Conservation (phyloP, 2,797 vertebrate species). For the Siniperca scherzeri region DNA sequence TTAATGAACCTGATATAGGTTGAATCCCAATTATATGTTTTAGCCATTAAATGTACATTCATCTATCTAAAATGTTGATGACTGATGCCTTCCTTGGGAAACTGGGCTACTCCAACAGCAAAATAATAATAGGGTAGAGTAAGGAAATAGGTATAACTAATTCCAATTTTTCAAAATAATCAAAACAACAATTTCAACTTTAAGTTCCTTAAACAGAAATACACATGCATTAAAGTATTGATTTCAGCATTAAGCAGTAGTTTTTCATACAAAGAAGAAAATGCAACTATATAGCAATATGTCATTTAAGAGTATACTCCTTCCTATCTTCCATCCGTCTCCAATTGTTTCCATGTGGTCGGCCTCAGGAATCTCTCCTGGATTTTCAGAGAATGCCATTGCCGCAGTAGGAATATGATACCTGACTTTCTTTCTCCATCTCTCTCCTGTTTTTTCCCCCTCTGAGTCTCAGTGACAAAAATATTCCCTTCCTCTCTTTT, state of each 20-base stretch:
- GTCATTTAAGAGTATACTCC: slow-evolving; percentile 26
- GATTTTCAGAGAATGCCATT: slow-evolving; percentile 61
- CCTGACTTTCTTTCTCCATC: slow-evolving; percentile 54
- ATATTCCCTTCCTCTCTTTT: slow-evolving; percentile 36
- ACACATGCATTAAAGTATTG: neutral
- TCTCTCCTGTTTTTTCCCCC: slow-evolving; percentile 8
- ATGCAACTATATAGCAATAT: slow-evolving; percentile 12
- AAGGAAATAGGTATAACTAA: neutral
- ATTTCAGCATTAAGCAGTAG: neutral
- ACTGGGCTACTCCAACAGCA: neutral
- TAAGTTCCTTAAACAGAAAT: neutral
- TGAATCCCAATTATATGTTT: neutral
- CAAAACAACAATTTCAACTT: neutral
- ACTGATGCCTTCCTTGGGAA: neutral
- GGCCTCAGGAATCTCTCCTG: slow-evolving; percentile 67
- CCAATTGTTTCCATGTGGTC: slow-evolving; percentile 68
- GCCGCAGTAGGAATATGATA: slow-evolving; percentile 64
- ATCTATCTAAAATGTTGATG: neutral
- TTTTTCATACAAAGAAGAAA: neutral
- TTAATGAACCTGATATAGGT: neutral
- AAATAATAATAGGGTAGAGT: neutral
- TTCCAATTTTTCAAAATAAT: neutral
- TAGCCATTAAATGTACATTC: neutral
- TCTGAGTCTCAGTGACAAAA: slow-evolving; percentile 43
- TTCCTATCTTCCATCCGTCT: slow-evolving; percentile 42